Conservation (phyloP, 2,888 invertebrate genomes). For the Trisateles emortualis region DNA sequence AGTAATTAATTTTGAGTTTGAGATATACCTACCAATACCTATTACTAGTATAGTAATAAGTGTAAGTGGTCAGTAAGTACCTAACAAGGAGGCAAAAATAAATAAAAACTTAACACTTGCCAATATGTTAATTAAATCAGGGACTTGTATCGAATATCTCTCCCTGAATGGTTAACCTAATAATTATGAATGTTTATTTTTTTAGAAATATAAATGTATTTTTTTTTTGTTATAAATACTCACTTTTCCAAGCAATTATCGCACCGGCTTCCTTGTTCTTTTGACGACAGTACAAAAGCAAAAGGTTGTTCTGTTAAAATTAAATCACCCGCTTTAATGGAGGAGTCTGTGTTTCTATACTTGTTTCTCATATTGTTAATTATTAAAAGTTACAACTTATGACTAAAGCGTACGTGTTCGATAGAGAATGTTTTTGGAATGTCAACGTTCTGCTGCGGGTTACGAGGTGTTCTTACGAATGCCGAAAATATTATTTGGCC, state of each 20-base stretch:
- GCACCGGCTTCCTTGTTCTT: slow-evolving; percentile 90
- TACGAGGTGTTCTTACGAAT: slow-evolving; percentile 55
- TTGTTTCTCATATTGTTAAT: slow-evolving; percentile 77
- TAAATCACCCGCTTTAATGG: slow-evolving; percentile 88
- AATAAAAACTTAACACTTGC: no score
- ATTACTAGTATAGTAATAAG: no score
- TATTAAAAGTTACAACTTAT: slow-evolving; percentile 25
- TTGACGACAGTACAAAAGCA: slow-evolving; percentile 90
- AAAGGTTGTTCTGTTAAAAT: slow-evolving; percentile 92
- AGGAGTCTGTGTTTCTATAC: slow-evolving; percentile 67
- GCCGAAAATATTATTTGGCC: slow-evolving; percentile 75
- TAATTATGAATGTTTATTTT: neutral
- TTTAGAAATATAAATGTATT: neutral
- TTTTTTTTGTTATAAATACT: slow-evolving; percentile 50
- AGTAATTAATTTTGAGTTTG: no score
- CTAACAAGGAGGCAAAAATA: no score
- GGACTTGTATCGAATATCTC: no score
- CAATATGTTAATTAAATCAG: no score
- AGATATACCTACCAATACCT: no score
- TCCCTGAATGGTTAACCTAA: no score
- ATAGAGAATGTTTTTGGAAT: slow-evolving; percentile 66
- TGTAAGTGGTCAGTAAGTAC: no score
- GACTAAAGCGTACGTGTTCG: slow-evolving; percentile 44
- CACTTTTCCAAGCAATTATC: slow-evolving; percentile 92
- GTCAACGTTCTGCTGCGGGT: slow-evolving; percentile 57